Evolutionary conservation across 1,140 invertebrate species (phyloP), one percentile per base, ranked within the genome.

Genomic region (Bactericera cockerelli): DNA sequence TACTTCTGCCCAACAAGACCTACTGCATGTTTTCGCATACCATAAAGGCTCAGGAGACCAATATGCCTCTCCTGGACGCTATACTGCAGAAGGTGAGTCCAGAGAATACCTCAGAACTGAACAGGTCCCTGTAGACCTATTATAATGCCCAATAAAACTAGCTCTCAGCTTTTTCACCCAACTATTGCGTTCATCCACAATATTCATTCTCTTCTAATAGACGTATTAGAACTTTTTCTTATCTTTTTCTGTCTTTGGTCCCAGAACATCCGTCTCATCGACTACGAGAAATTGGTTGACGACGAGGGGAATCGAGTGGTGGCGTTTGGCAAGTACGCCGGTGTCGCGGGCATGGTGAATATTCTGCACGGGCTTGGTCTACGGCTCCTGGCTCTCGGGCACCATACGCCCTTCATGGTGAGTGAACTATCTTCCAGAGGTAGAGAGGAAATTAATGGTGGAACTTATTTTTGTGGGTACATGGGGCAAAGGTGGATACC

Each of bases 11-110:
- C 0, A 86, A 96, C 65, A 97, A 96, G 71, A 98, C 95, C 0
- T 99, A 98, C 67, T 97, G 92, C 63, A 92, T 98, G 70, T 99
- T 99, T 70, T 99, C 95, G 1, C 97, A 99, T 69, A 99, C 95
- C 0, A 99, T 99, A 63, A 99, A 99, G 73, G 97, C 94, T 0
- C 96, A 99, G 71, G 91, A 97, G 69, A 86, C 84, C 13, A 99
- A 99, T 69, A 99, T 99, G 96, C 82, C 91, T 0, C 77, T 99
- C 42, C 72, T 99, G 56, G 97, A 99, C 75, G 91, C 93, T 2
- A 86, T 98, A 65, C 70, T 99, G 21, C 92, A 95, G 66, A 93
- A 93, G 76, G 84, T 86, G 69, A 84, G 79, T 21, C 88, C 94
- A 70, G 97, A 99, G 72, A 95, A 99, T 67, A 92, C 99, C 26